Evolutionary conservation across 2,888 invertebrate genomes (phyloP).

Genomic region (Aphrophora alni): DNA sequence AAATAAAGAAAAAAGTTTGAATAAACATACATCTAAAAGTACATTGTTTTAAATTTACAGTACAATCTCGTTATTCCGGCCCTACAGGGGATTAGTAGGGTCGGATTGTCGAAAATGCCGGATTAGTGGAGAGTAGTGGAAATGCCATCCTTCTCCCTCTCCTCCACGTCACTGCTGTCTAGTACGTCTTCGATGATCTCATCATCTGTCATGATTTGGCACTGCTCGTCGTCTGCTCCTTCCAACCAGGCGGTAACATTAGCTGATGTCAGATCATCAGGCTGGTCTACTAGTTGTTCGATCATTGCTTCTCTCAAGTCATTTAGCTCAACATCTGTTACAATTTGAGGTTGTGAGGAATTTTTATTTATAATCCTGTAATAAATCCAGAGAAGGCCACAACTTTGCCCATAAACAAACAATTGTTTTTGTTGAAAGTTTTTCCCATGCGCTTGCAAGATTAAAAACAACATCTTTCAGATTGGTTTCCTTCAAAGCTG

Average conservation of each 20-base stretch:
- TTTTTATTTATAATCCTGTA: neutral
- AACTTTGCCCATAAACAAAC: neutral
- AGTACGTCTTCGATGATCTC: neutral
- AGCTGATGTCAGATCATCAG: constrained; percentile 1
- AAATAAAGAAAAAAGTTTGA: no score
- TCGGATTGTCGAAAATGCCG: no score
- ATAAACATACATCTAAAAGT: no score
- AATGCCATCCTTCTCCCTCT: no score
- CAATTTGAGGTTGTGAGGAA: neutral
- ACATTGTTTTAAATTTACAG: no score
- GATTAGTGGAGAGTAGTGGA: no score
- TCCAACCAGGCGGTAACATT: constrained; percentile 9
- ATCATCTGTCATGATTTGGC: constrained; percentile 21
- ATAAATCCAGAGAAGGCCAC: neutral
- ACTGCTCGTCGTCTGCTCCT: constrained; percentile 3
- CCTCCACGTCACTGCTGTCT: neutral
- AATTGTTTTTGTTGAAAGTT: neutral
- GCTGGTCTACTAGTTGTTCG: constrained; percentile 7
- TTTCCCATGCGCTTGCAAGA: neutral
- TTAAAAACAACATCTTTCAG: constrained; percentile 2
- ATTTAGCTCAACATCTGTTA: neutral
- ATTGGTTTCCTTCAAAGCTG: neutral
- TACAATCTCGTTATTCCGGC: no score
- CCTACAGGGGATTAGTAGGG: no score
- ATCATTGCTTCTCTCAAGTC: constrained; percentile 7